These are phyloP conservation scores for Phyllostomus hastatus DNA, from an alignment of 2,113 vertebrate genomes.

Conservation along the genomic window DNA sequence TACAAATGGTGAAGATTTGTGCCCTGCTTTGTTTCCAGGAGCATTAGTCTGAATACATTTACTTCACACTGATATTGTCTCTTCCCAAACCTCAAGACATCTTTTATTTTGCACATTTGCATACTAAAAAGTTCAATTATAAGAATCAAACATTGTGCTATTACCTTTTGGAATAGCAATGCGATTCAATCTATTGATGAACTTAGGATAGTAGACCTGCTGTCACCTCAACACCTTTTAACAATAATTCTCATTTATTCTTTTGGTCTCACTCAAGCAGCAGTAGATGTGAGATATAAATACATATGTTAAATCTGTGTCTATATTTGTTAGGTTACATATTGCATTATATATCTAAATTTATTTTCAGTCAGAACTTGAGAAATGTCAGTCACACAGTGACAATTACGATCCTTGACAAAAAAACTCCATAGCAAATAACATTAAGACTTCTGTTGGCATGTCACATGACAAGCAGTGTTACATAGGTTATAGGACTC, in stretches of 20 bases:
- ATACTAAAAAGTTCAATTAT: conserved; percentile 1
- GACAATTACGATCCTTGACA: neutral
- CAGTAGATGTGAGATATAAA: neutral
- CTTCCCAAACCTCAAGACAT: neutral
- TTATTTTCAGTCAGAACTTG: conserved; percentile 13
- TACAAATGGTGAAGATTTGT: conserved; percentile 22
- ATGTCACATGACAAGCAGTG: neutral
- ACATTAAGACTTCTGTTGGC: neutral
- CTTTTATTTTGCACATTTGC: neutral
- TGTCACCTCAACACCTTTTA: neutral
- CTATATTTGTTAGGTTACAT: neutral
- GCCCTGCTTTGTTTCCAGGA: conserved; percentile 5
- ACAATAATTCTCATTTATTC: neutral
- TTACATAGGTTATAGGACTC: neutral
- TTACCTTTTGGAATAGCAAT: neutral
- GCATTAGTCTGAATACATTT: neutral
- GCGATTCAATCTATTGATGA: neutral
- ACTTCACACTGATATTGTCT: conserved; percentile 15
- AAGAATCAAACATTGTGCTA: neutral
- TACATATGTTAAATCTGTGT: neutral
- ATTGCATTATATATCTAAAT: neutral
- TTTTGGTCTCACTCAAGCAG: neutral
- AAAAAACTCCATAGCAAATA: neutral
- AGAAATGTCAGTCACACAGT: neutral
- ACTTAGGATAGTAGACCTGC: neutral